Conservation (phyloP, 2,888 invertebrate genomes). For the Oeneis ivallda region DNA sequence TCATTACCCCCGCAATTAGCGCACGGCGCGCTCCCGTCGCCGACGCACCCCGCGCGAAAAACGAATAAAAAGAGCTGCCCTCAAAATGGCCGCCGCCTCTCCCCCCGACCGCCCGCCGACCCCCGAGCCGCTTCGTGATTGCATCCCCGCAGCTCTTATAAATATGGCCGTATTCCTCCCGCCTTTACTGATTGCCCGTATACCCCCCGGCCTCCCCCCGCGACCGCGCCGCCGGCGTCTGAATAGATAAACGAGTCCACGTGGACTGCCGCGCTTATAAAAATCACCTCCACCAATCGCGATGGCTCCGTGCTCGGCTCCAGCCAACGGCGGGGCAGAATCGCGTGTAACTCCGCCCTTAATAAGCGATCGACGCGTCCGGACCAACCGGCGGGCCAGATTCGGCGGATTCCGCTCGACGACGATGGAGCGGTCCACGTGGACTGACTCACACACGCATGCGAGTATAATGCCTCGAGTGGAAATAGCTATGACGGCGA, state of each 20-base stretch:
- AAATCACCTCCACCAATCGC: slow-evolving; percentile 74
- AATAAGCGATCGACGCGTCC: slow-evolving; percentile 76
- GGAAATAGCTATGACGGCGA: slow-evolving; percentile 83
- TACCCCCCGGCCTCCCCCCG: slow-evolving; percentile 80
- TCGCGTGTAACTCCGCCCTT: slow-evolving; percentile 81
- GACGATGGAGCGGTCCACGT: slow-evolving; percentile 78
- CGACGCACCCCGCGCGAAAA: slow-evolving; percentile 81
- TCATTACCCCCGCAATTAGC: slow-evolving; percentile 82
- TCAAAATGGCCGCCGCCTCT: slow-evolving; percentile 87
- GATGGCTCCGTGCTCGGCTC: slow-evolving; percentile 47
- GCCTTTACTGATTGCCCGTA: slow-evolving; percentile 83
- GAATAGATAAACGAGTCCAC: slow-evolving; percentile 83
- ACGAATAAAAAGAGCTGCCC: slow-evolving; percentile 86
- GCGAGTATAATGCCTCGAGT: slow-evolving; percentile 80
- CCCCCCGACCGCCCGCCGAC: slow-evolving; percentile 70
- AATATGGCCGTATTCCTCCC: slow-evolving; percentile 83
- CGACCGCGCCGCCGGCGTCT: slow-evolving; percentile 82
- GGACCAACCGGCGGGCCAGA: slow-evolving; percentile 58
- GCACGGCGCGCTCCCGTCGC: slow-evolving; percentile 78
- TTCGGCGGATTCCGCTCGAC: slow-evolving; percentile 68
- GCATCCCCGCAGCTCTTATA: slow-evolving; percentile 83
- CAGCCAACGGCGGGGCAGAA: slow-evolving; percentile 57
- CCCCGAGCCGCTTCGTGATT: slow-evolving; percentile 82
- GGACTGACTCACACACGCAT: slow-evolving; percentile 74
- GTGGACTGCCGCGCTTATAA: slow-evolving; percentile 80